Conservation (phyloP, 2,797 vertebrate species). For the Potorous gilbertii region DNA sequence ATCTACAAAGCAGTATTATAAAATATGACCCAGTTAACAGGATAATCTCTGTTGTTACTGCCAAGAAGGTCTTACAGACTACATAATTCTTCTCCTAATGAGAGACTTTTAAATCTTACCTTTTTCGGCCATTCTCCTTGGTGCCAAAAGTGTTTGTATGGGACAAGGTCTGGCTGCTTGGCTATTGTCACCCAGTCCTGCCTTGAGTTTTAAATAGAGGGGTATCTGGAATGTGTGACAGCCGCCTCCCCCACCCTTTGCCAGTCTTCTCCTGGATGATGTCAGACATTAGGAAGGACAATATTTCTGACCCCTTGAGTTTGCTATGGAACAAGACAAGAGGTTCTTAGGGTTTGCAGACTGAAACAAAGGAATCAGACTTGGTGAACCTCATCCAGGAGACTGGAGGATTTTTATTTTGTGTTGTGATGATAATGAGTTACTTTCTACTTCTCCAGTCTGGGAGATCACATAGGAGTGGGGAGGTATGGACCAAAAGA, state of each 20-base stretch:
- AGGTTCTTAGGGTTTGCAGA: background rate
- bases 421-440: background rate
- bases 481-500: background rate
- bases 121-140: constrained; percentile 83
- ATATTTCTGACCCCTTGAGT: constrained; percentile 49
- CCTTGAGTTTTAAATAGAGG: constrained; percentile 88
- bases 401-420: background rate
- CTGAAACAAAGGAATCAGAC: background rate
- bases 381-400: constrained; percentile 5
- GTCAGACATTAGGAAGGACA: constrained; percentile 71
- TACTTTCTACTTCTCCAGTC: background rate
- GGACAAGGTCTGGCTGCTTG: constrained; percentile 63
- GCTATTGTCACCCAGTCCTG: constrained; percentile 70
- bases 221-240: constrained; percentile 81
- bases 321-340: constrained; percentile 32
- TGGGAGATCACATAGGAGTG: background rate
- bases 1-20: constrained; percentile 7
- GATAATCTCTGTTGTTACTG: background rate
- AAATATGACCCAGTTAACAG: background rate
- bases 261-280: constrained; percentile 72
- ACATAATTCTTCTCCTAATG: background rate
- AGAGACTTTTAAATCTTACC: constrained; percentile 79
- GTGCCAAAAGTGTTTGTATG: constrained; percentile 58
- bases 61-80: background rate
- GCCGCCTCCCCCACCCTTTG: constrained; percentile 79